A percentile compares a stretch with the other conserved stretches of the same genome.
phyloP scores from a whole-genome alignment of 2,113 vertebrate genomes.

The Plestiodon gilberti region DNA sequence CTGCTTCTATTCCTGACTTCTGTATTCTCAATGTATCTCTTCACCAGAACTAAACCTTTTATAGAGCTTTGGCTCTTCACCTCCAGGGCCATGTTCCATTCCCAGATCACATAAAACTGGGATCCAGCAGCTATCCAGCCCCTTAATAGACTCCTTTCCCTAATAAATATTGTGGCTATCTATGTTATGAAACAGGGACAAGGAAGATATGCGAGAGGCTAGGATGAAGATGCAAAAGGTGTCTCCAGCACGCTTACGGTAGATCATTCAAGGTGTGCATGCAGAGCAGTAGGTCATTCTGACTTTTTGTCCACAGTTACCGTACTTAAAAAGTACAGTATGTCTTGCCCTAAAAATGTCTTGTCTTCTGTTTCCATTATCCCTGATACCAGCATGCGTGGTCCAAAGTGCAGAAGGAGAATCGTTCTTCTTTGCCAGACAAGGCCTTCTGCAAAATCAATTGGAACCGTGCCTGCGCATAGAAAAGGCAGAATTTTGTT shows the following conservation, averaged over 20 bases:
- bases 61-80: too few relatives aligned
- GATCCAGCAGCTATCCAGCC: too few relatives aligned
- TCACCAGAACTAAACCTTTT: too few relatives aligned
- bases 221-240: not conserved
- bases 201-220: not conserved
- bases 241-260: not conserved
- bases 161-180: too few relatives aligned
- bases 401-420: not conserved
- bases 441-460: not conserved
- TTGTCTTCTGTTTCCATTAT: not conserved
- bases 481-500: slow-evolving; percentile 2
- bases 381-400: too few relatives aligned
- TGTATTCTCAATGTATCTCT: too few relatives aligned
- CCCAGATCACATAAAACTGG: too few relatives aligned
- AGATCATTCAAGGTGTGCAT: not conserved
- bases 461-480: slow-evolving; percentile 12
- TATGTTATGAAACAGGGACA: not conserved
- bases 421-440: not conserved
- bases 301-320: not conserved
- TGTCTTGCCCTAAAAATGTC: not conserved
- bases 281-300: not conserved
- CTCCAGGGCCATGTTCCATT: too few relatives aligned
- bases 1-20: too few relatives aligned
- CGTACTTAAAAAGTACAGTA: too few relatives aligned
- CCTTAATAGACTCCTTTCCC: too few relatives aligned